Evolutionary conservation across 2,888 invertebrate genomes (phyloP), one percentile per base, ranked within the genome.

Genomic region (Morpho helenor): DNA sequence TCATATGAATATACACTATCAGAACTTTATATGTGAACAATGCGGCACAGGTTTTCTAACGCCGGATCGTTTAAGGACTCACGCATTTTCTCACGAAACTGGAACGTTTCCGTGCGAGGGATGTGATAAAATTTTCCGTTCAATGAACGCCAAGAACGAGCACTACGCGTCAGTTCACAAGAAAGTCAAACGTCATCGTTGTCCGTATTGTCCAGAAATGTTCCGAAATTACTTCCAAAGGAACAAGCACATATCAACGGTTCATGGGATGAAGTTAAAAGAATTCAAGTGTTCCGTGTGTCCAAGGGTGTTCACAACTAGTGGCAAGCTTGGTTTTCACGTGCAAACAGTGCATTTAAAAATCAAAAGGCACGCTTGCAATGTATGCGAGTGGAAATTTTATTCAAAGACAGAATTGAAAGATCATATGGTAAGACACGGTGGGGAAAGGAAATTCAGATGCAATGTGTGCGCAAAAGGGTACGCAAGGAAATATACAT

Each of bases 371-470:
- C 84, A 85, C 47, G 72, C 84, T 0, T 92, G 92, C 56, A 79
- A 84, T 8, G 72, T 89, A 0, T 92, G 92, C 49, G 91, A 91
- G 8, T 91, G 91, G 80, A 86, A 87, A 56, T 92, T 92, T 66
- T 92, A 91, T 63, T 90, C 91, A 0, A 90, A 87, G 40, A 88
- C 89, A 0, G 91, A 92, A 56, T 74, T 92, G n/a, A 91, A 89
- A 44, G 87, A 89, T 9, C 92, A 92, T 48, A 92, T 91, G 89
- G 66, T 91, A 0, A 81, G 86, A 7, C 92, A 92, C 46, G 85
- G 84, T 0, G 92, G 92, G 0, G 92, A 92, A 57, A 79, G 87
- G 6, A 91, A 88, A 57, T 88, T 83, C 49, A 82, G 88, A 45
- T 92, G 92, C 59, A 76, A 70, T 1, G 65, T 92, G 0, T 92